Conservation (phyloP, 2,113 vertebrate species). For the Gyps fulvus region DNA sequence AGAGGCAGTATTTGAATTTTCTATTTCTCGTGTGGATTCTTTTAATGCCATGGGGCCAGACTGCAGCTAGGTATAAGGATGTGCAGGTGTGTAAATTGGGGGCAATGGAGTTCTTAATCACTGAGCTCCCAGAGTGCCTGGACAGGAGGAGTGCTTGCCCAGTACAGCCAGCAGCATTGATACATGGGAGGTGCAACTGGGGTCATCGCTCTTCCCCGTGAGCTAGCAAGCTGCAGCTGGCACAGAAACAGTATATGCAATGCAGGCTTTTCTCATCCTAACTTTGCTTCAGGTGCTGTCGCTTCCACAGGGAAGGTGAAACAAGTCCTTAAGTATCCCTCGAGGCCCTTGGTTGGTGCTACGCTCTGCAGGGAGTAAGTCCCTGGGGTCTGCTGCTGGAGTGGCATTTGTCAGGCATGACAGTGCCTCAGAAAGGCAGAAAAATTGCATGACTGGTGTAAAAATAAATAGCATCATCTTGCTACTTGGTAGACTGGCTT, state of each 20-base stretch:
- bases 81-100: background rate
- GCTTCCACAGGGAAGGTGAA: background rate
- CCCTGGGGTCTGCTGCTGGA: background rate
- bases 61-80: background rate
- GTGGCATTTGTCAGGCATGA: background rate
- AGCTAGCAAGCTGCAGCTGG: background rate
- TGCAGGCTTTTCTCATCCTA: background rate
- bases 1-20: constrained; percentile 2
- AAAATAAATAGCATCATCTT: background rate
- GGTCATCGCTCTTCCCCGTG: background rate
- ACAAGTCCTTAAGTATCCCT: background rate
- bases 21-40: background rate
- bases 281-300: background rate
- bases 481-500: background rate
- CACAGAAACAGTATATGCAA: background rate
- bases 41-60: background rate
- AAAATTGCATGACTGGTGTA: background rate
- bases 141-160: background rate
- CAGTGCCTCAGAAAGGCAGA: background rate
- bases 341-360: background rate
- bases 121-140: background rate
- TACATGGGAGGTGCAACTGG: background rate
- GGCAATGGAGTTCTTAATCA: background rate
- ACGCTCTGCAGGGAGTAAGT: background rate
- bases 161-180: background rate